Evolutionary conservation across 2,113 vertebrate species (phyloP), one percentile per base, ranked within the genome.

Genomic region (Microcebus tavaratra): DNA sequence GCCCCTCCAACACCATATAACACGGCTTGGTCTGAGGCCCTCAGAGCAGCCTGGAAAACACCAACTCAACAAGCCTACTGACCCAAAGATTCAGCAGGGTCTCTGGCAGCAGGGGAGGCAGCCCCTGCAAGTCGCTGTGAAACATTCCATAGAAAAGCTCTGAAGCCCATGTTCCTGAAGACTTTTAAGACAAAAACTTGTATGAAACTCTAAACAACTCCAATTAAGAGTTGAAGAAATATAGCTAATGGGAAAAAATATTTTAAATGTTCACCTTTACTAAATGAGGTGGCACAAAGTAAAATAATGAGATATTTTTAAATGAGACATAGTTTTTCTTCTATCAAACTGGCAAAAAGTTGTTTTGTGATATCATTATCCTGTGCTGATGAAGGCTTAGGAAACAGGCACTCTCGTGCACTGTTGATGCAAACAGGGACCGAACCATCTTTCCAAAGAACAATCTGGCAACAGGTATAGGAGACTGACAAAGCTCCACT

Each of bases 131-230:
- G 67, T 0, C 23, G 1, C 50, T 2, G 23, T 17, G 2, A 23
- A 8, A 25, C 39, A 5, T 0, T 2, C 39, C 20, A 42, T 1
- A 6, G 94, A 21, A 15, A 20, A 14, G 25, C 73, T 8, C 1
- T 13, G 39, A 23, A 15, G 42, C 68, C 39, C 3, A 0, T 0
- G n/a, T 27, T n/a, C 9, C 39, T 8, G 2, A 6, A 21, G 67
- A 20, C 31, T 25, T 21, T 3, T 0, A 12, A 82, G 53, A 79
- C n/a, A 3, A 0, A n/a, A 17, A 6, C 3, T 6, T 0, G 8
- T 0, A 2, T 0, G 12, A 12, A 14, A 9, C 18, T 68, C 34
- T n/a, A 9, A 15, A 50, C 0, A 15, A 42, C 20, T 57, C 36
- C 18, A 15, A 20, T 7, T 67, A 3, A 14, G n/a, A 21, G 55